These are phyloP conservation scores for Sebastes itinus DNA, from an alignment of 2,797 vertebrate genomes.

Conservation along the genomic window DNA sequence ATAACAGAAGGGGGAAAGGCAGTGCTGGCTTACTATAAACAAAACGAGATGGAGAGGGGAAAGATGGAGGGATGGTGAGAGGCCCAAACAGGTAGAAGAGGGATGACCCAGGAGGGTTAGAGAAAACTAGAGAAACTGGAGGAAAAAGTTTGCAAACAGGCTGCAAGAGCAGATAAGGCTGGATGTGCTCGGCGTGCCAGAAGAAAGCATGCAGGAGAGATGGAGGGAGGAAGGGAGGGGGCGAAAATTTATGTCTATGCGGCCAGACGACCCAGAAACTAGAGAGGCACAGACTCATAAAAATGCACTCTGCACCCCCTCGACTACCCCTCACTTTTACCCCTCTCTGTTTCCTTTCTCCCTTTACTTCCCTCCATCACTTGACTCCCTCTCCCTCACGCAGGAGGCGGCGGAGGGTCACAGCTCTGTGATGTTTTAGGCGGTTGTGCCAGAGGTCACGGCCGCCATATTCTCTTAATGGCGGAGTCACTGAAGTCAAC, in stretches of 20 bases:
- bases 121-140: slow-evolving; percentile 20
- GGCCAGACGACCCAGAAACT: slow-evolving; percentile 76
- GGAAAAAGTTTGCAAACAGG: slow-evolving; percentile 64
- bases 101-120: background rate
- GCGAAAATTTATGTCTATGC: slow-evolving; percentile 68
- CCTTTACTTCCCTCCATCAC: slow-evolving; percentile 43
- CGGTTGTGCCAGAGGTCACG: slow-evolving; percentile 70
- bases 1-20: slow-evolving; percentile 63
- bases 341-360: slow-evolving; percentile 46
- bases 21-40: slow-evolving; percentile 59
- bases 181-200: slow-evolving; percentile 40
- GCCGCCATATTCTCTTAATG: slow-evolving; percentile 78
- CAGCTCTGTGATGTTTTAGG: slow-evolving; percentile 71
- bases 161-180: slow-evolving; percentile 42
- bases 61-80: slow-evolving; percentile 13
- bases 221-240: slow-evolving; percentile 27
- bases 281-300: slow-evolving; percentile 77
- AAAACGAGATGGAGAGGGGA: slow-evolving; percentile 45
- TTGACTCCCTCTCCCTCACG: slow-evolving; percentile 14
- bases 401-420: slow-evolving; percentile 34
- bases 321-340: background rate
- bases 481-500: slow-evolving; percentile 78
- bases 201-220: slow-evolving; percentile 29
- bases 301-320: slow-evolving; percentile 65
- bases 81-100: slow-evolving; percentile 18